These are phyloP conservation scores for Macrostomum lignano DNA, from an alignment of 1,140 invertebrate species.

Conservation along the genomic window DNA sequence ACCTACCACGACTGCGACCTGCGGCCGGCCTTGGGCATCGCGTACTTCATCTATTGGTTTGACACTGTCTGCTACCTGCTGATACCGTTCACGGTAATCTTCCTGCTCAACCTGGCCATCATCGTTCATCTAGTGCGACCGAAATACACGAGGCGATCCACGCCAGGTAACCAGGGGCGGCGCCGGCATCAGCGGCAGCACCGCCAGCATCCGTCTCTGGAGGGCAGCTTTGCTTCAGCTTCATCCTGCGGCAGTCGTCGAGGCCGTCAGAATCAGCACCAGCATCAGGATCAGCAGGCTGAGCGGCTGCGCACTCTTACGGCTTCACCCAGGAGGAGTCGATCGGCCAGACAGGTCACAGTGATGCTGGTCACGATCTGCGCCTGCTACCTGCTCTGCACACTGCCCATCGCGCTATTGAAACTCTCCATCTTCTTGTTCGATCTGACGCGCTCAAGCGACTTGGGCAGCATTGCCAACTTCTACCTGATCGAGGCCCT, in stretches of 20 bases:
- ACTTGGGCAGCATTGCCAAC: background rate
- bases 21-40: background rate
- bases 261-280: too few relatives aligned
- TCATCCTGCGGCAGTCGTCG: too few relatives aligned
- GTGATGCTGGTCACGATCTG: background rate
- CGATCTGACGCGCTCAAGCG: background rate
- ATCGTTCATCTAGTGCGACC: background rate
- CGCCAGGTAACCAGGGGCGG: too few relatives aligned
- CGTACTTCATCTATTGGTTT: background rate
- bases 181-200: too few relatives aligned
- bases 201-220: too few relatives aligned
- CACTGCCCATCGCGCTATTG: background rate
- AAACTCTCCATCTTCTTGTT: background rate
- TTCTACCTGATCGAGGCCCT: constrained; percentile 12
- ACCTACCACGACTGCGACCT: background rate
- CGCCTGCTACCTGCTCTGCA: background rate
- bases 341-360: background rate
- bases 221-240: too few relatives aligned
- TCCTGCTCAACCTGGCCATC: background rate
- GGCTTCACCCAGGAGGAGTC: too few relatives aligned
- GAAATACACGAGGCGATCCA: too few relatives aligned
- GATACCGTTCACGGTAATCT: background rate
- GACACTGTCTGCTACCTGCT: background rate
- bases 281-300: too few relatives aligned
- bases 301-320: too few relatives aligned